phyloP scores from a whole-genome alignment of 2,888 invertebrate genomes.

The Nudaria mundana region DNA sequence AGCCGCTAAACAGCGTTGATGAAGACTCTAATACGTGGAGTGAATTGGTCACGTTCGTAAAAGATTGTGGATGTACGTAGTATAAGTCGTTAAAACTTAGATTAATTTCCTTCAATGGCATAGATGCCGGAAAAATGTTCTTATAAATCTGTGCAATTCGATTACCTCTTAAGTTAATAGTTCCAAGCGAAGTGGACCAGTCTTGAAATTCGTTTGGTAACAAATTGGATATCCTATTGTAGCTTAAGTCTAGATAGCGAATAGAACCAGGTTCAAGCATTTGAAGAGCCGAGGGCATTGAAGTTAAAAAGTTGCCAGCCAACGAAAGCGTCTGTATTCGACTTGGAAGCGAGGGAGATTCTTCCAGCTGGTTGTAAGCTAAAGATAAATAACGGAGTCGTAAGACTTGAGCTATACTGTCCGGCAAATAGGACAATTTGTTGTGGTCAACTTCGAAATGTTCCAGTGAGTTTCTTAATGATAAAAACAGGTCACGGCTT shows the following conservation, averaged over 20 bases:
- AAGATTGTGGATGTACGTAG: constrained; percentile 90
- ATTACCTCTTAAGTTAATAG: constrained; percentile 91
- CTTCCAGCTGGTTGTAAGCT: constrained; percentile 86
- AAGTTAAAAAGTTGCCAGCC: constrained; percentile 89
- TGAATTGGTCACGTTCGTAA: constrained; percentile 87
- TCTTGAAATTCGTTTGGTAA: constrained; percentile 87
- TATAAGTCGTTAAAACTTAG: constrained; percentile 95
- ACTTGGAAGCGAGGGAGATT: constrained; percentile 83
- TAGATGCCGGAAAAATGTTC: constrained; percentile 86
- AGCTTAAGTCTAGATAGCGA: constrained; percentile 92
- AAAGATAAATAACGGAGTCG: constrained; percentile 90
- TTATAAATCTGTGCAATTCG: constrained; percentile 87
- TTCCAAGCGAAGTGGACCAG: constrained; percentile 90
- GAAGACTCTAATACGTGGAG: constrained; percentile 93
- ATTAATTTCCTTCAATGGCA: constrained; percentile 91
- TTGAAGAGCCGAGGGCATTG: constrained; percentile 86
- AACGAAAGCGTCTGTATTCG: constrained; percentile 89
- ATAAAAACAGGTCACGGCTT: constrained; percentile 86
- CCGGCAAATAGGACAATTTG: constrained; percentile 85
- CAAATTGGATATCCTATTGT: constrained; percentile 91
- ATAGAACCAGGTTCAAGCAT: constrained; percentile 87
- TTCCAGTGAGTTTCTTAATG: constrained; percentile 87
- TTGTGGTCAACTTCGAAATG: constrained; percentile 93
- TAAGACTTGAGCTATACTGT: constrained; percentile 84
- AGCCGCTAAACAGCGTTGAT: constrained; percentile 90